phyloP scores from a whole-genome alignment of 1,140 invertebrate species.

The Formica selysi region DNA sequence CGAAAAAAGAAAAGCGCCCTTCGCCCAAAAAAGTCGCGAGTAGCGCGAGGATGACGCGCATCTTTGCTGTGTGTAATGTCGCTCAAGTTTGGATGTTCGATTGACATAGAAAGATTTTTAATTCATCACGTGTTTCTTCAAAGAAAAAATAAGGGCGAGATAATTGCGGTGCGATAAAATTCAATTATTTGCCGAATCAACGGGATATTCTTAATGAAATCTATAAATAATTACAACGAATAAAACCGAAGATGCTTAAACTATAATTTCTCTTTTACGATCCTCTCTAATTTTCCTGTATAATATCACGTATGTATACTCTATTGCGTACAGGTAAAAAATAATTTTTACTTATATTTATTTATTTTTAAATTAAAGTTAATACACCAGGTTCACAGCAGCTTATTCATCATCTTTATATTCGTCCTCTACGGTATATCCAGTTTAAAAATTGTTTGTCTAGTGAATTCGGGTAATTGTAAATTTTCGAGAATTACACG shows the following conservation, averaged over 20 bases:
- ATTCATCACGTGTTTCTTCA: not conserved
- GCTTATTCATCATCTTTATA: not conserved
- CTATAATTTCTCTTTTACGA: not conserved
- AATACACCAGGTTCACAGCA: too few species aligned
- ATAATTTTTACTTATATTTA: too few species aligned
- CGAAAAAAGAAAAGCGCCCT: constrained; percentile 4
- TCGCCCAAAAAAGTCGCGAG: constrained; percentile 37
- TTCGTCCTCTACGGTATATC: not conserved
- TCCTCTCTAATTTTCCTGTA: not conserved
- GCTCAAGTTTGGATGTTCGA: not conserved
- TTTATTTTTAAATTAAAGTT: too few species aligned
- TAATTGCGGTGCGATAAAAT: not conserved
- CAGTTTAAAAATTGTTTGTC: not conserved
- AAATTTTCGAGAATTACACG: not conserved
- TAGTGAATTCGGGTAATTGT: not conserved
- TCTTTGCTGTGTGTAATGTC: not conserved
- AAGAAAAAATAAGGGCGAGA: not conserved
- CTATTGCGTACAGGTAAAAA: too few species aligned
- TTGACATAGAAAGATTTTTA: not conserved
- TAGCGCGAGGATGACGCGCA: constrained; percentile 30
- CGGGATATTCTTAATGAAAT: not conserved
- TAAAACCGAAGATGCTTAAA: not conserved
- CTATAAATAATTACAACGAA: not conserved
- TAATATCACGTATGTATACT: too few species aligned
- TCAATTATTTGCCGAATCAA: not conserved